These are phyloP conservation scores for Tachina lurida DNA, from an alignment of 2,888 invertebrate species.

Conservation along the genomic window DNA sequence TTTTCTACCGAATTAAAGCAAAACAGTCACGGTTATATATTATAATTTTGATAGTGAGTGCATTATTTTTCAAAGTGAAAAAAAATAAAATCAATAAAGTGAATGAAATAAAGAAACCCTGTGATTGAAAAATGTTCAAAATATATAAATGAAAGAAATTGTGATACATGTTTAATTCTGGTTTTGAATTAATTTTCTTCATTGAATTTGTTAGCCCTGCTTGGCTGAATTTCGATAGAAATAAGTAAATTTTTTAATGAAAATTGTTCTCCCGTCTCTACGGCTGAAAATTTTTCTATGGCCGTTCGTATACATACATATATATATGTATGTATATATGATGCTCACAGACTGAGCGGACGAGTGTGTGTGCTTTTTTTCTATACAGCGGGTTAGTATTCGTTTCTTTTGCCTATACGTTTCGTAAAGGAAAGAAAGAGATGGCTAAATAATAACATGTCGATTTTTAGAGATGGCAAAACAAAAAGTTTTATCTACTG, in stretches of 20 bases:
- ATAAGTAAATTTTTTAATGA: slow-evolving; percentile 60
- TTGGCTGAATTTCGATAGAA: slow-evolving; percentile 70
- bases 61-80: slow-evolving; percentile 49
- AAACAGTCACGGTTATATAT: slow-evolving; percentile 21
- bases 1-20: slow-evolving; percentile 27
- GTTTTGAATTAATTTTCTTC: slow-evolving; percentile 46
- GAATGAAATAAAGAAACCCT: slow-evolving; percentile 40
- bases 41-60: slow-evolving; percentile 25
- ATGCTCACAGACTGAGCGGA: slow-evolving; percentile 62
- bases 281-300: slow-evolving; percentile 62
- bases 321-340: slow-evolving; percentile 60
- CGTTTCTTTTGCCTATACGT: slow-evolving; percentile 59
- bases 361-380: slow-evolving; percentile 65
- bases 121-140: slow-evolving; percentile 46
- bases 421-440: slow-evolving; percentile 48
- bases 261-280: slow-evolving; percentile 71
- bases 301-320: slow-evolving; percentile 38
- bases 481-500: slow-evolving; percentile 54
- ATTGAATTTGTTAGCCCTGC: slow-evolving; percentile 30
- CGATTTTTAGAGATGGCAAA: slow-evolving; percentile 70
- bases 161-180: slow-evolving; percentile 8
- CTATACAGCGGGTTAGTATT: slow-evolving; percentile 55
- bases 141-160: slow-evolving; percentile 57
- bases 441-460: slow-evolving; percentile 66
- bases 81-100: slow-evolving; percentile 60